Base-by-base conservation (phyloP, 2,113 vertebrate species). In the Anarhynchus alexandrinus region DNA sequence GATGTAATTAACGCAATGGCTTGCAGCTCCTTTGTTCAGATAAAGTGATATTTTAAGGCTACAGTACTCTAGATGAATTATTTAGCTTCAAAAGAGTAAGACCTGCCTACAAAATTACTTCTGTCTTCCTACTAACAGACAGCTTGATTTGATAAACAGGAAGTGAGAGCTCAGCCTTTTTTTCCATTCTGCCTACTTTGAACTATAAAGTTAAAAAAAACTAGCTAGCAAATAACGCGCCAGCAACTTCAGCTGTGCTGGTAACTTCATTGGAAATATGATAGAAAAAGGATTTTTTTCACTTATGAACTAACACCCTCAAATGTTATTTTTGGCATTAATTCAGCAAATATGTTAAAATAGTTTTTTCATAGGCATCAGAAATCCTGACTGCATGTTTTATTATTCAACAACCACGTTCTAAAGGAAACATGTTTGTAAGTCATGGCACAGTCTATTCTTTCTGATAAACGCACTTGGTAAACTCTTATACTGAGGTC, bases 121-220 rank as follows among this genome's bases (percentile, higher is more conserved):
- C 78, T 93, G 64, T 86, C 40, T 82, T 91, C 64, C 83, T 55
- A 66, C 36, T 81, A 93, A 89, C 61, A 51, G 77, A 95, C 64
- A 95, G 25, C 67, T 89, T 94, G 59, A 66, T 69, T 95, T 78
- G 70, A 95, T 91, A 97, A 95, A 97, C 93, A 98, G 97, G 97
- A 98, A 98, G 91, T 94, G 93, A 96, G 73, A 88, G 58, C 59
- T 97, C 86, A 93, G 96, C 94, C 89, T 86, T 89, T 88, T 87
- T 86, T 71, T 57, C 78, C 80, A 62, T 93, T 51, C 85, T 61
- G 81, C 77, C 97, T 93, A 86, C 92, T 96, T 93, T 96, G 87
- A 94, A 91, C 94, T 90, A 79, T 38, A 76, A 85, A 87, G 59
- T 47, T 76, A 58, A 51, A 66, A 86, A 93, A 94, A 91, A 42